Percentiles rank a stretch among this genome's conserved stretches.
Conservation (phyloP, 2,888 invertebrate genomes). For the Phymatocera aterrima region DNA sequence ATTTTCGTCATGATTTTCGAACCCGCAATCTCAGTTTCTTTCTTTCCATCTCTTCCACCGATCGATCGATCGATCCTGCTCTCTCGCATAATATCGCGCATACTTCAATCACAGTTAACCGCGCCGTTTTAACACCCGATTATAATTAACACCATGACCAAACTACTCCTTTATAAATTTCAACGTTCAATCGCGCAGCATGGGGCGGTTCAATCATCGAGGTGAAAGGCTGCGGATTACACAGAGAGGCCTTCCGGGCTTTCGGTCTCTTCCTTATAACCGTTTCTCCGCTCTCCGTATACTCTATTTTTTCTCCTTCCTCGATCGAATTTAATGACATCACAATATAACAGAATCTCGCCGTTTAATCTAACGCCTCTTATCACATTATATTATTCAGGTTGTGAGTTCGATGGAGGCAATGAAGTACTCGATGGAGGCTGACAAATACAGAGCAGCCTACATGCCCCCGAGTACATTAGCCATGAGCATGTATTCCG, state of each 20-base stretch:
- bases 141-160: slow-evolving; percentile 48
- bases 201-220: slow-evolving; percentile 46
- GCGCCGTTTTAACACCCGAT: slow-evolving; percentile 27
- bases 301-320: neutral
- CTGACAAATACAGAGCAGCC: slow-evolving; percentile 84
- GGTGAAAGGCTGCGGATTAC: slow-evolving; percentile 40
- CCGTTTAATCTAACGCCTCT: slow-evolving; percentile 1
- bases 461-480: slow-evolving; percentile 81
- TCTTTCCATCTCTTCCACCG: too few species aligned
- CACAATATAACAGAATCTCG: slow-evolving; percentile 48
- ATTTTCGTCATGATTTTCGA: too few species aligned
- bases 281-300: neutral
- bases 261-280: too few species aligned
- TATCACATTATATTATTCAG: slow-evolving; percentile 75
- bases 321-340: neutral
- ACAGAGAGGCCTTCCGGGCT: slow-evolving; percentile 6
- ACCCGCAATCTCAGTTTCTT: too few species aligned
- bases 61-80: too few species aligned
- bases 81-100: too few species aligned
- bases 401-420: slow-evolving; percentile 86
- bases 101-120: too few species aligned
- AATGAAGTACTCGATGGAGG: slow-evolving; percentile 87
- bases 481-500: slow-evolving; percentile 85
- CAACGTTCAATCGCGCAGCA: slow-evolving; percentile 35
- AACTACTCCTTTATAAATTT: neutral